Base-by-base conservation (phyloP, 1,140 invertebrate species). In the Lepeophtheirus salmonis region DNA sequence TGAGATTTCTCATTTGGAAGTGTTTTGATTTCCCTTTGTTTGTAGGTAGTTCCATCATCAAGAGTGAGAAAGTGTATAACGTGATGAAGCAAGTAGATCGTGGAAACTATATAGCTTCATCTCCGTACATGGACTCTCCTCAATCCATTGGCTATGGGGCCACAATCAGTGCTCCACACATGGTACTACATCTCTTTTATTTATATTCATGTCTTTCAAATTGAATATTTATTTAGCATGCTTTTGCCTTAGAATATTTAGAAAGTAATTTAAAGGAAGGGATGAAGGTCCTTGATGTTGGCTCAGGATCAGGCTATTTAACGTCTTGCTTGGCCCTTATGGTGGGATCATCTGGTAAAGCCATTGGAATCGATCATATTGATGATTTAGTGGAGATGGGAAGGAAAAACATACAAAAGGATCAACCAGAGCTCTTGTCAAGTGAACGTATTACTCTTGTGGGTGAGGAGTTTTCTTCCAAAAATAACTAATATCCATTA, bases 91-190 rank as follows among this genome's bases (percentile, higher is more conserved):
- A n/a, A n/a, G n/a, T n/a, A n/a, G n/a, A n/a, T n/a, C n/a, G n/a
- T n/a, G n/a, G n/a, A n/a, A n/a, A n/a, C n/a, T n/a, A n/a, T n/a
- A n/a, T n/a, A n/a, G n/a, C n/a, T n/a, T n/a, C n/a, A n/a, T n/a
- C n/a, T n/a, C n/a, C n/a, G n/a, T n/a, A n/a, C n/a, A n/a, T n/a
- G n/a, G n/a, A n/a, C n/a, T n/a, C n/a, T n/a, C n/a, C n/a, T n/a
- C n/a, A n/a, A n/a, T n/a, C n/a, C n/a, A n/a, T n/a, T n/a, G n/a
- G n/a, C n/a, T n/a, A n/a, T n/a, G n/a, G n/a, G n/a, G n/a, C 89
- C 2, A 97, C 92, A 0, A 97, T 97, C 58, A 91, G 87, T 77
- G 94, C 92, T 59, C 92, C 94, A 52, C 94, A 97, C 73, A 98
- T 97, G 94, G 89, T 92, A 76, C 72, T 48, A 3, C 25, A 18